Conservation (phyloP, 2,797 vertebrate genomes). For the Pitangus sulphuratus region DNA sequence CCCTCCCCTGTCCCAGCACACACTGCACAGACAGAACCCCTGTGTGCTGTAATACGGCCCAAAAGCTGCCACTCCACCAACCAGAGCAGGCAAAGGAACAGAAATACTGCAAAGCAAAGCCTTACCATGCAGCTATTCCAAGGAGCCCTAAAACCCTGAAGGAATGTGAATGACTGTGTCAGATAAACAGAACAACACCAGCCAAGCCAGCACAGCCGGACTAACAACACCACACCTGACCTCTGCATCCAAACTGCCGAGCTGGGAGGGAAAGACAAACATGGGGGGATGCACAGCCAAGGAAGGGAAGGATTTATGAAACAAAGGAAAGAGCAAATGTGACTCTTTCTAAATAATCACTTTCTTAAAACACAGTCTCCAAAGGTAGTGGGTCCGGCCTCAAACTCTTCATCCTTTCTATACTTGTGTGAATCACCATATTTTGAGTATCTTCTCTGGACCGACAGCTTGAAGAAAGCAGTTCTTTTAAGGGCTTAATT, state of each 20-base stretch:
- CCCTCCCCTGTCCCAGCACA: no score
- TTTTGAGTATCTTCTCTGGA: background rate
- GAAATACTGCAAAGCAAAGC: background rate
- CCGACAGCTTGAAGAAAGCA: background rate
- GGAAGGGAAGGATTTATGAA: background rate
- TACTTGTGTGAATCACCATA: fast-evolving
- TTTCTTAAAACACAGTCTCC: background rate
- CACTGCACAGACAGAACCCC: background rate
- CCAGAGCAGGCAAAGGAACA: background rate
- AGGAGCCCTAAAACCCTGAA: background rate
- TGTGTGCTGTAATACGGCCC: background rate
- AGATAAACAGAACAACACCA: background rate
- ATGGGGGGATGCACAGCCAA: background rate
- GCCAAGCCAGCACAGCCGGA: background rate
- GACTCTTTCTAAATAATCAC: background rate
- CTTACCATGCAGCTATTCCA: background rate
- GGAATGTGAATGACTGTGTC: background rate
- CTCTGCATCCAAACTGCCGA: background rate
- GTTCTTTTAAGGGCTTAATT: background rate
- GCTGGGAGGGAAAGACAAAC: background rate
- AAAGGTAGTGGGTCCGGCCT: background rate
- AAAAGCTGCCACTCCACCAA: background rate
- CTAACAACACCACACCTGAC: background rate
- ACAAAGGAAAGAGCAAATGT: background rate
- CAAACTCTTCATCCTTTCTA: background rate